These are phyloP conservation scores for Sorex araneus DNA, from an alignment of 2,113 vertebrate genomes.

Conservation along the genomic window DNA sequence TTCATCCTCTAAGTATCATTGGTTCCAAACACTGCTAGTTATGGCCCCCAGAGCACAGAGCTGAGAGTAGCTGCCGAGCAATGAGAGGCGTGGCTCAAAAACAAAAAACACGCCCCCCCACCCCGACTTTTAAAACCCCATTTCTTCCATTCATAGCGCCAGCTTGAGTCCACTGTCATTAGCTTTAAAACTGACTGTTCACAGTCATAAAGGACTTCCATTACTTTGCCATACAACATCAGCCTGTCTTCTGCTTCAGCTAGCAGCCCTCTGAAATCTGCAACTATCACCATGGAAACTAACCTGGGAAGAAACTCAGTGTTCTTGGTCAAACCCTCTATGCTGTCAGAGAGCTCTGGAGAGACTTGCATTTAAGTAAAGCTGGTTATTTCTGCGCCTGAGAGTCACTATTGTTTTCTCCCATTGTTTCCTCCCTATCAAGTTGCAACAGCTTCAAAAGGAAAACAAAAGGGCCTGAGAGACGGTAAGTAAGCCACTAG, in stretches of 20 bases:
- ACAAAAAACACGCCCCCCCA: neutral
- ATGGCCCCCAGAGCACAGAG: too few relatives aligned
- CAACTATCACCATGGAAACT: constrained; percentile 96
- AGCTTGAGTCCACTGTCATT: neutral
- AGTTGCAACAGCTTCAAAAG: constrained; percentile 14
- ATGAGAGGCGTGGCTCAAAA: too few relatives aligned
- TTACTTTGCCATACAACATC: constrained; percentile 76
- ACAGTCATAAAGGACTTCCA: constrained; percentile 40
- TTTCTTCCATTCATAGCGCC: neutral
- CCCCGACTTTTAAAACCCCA: neutral
- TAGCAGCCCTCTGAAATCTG: constrained; percentile 84
- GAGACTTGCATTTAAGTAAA: constrained; percentile 62
- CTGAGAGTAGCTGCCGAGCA: too few relatives aligned
- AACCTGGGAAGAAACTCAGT: constrained; percentile 86
- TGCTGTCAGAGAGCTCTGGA: constrained; percentile 89
- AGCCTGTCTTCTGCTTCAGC: constrained; percentile 84
- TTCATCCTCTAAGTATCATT: too few relatives aligned
- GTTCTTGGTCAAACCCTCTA: constrained; percentile 83
- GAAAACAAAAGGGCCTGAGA: neutral
- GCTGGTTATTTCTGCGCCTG: constrained; percentile 50
- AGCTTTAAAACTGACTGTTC: neutral
- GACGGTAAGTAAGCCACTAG: too few relatives aligned
- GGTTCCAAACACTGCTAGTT: too few relatives aligned
- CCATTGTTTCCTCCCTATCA: constrained; percentile 29
- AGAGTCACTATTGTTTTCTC: neutral